phyloP scores from a whole-genome alignment of 92 coral and sea anemone genomes.

The Paramuricea clavata region DNA sequence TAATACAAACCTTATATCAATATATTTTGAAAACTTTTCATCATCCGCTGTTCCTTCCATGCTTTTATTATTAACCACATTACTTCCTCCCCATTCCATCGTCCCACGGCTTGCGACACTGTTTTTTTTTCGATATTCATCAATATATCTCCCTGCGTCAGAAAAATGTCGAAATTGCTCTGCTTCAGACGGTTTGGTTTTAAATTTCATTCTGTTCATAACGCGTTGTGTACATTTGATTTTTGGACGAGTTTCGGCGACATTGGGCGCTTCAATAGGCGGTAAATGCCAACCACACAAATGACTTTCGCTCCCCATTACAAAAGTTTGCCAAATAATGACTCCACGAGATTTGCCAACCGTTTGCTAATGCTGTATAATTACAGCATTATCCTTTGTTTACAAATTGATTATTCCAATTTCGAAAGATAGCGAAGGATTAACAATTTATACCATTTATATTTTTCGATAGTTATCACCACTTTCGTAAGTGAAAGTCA shows the following conservation, averaged over 20 bases:
- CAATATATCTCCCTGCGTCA: conserved; percentile 76
- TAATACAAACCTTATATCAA: conserved; percentile 38
- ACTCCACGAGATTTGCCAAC: not conserved
- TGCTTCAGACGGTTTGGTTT: not conserved
- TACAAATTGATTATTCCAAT: not conserved
- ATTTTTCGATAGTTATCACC: not conserved
- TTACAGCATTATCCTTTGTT: not conserved
- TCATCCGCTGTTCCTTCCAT: not conserved
- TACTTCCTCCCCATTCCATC: not conserved
- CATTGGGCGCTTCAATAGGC: not conserved
- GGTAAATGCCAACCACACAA: conserved; percentile 39
- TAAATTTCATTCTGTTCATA: conserved; percentile 21
- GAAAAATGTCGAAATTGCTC: conserved; percentile 85
- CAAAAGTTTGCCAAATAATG: not conserved
- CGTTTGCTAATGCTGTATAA: not conserved
- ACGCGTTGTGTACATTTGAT: not conserved
- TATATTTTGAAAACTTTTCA: conserved; percentile 6
- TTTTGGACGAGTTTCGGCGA: not conserved
- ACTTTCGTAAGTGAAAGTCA: not conserved
- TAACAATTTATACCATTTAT: not conserved
- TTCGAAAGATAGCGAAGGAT: not conserved
- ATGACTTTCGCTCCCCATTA: conserved; percentile 16
- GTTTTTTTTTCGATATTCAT: conserved; percentile 90
- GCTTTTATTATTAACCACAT: not conserved
- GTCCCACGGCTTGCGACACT: conserved; percentile 5